Evolutionary conservation across 2,888 invertebrate genomes (phyloP), one percentile per base, ranked within the genome.

Genomic region (Lutraria lutraria): DNA sequence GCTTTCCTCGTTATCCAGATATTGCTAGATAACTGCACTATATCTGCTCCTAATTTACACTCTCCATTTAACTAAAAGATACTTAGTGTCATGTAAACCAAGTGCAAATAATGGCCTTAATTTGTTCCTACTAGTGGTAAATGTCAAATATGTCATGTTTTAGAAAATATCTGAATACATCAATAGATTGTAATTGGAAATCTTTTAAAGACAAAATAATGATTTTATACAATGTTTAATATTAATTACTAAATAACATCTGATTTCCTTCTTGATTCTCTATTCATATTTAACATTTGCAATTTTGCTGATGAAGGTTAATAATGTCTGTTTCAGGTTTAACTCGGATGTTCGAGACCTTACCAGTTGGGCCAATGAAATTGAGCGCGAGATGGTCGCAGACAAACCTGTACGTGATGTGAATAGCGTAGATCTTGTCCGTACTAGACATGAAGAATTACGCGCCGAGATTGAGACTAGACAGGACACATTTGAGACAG

Each of bases 391-490:
- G 34, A 98, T 99, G 97, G 97, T 97, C 90, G 98, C 98, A 0
- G 98, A 98, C 94, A 98, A 98, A 94, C 98, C 98, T 95, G 96
- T 97, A 0, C 97, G 98, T 72, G 99, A 99, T 96, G 99, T 99
- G 0, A 98, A 99, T 95, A 99, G 99, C 81, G 99, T 99, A 6
- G 99, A 99, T 96, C 97, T 99, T 34, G 97, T 99, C 86, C 99
- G 99, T 98, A 99, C 99, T 97, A 99, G 99, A 97, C 99, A 99
- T 97, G 99, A 99, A 96, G 99, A 99, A 93, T 97, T 99, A 90
- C 99, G 99, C 97, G 99, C 99, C 4, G 99, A 99, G 97, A 99
- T 99, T 94, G 99, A 99, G 96, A 98, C 99, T 0, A 97, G 99
- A 94, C 99, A 99, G 96, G 99, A 99, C 96, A 99, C 99, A 97